Conservation (phyloP, 2,113 vertebrate species). For the Benthochromis sp. region DNA sequence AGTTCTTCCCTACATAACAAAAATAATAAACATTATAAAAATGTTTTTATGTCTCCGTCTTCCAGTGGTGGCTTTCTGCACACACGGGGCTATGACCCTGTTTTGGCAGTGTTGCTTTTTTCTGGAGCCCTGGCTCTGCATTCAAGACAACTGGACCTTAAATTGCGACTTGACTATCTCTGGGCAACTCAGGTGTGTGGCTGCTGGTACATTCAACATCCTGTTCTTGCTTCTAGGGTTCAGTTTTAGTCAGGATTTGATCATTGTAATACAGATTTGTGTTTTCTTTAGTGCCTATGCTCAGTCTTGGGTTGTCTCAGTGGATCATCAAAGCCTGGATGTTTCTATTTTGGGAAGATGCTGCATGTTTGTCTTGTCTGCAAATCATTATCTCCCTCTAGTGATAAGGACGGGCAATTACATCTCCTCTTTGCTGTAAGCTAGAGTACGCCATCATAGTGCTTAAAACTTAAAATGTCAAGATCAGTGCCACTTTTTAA, state of each 20-base stretch:
- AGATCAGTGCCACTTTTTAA: not conserved
- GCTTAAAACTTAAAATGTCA: not conserved
- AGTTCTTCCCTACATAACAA: not conserved
- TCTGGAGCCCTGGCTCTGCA: conserved; percentile 87
- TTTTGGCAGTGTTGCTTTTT: conserved; percentile 87
- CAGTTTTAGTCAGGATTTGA: not conserved
- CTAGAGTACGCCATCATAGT: not conserved
- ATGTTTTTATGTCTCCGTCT: not conserved
- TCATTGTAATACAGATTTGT: not conserved
- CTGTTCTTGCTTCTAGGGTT: not conserved
- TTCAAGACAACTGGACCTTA: conserved; percentile 92
- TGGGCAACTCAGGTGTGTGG: conserved; percentile 85
- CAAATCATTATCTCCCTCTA: conserved; percentile 58
- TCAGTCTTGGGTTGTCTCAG: not conserved
- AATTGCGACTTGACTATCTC: conserved; percentile 92
- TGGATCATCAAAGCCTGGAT: not conserved
- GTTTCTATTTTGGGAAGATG: conserved; percentile 36
- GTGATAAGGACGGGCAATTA: conserved; percentile 42
- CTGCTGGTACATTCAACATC: not conserved
- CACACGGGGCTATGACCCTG: conserved; percentile 82
- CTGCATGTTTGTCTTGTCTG: conserved; percentile 2
- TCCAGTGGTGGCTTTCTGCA: conserved; percentile 79
- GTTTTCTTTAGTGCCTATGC: not conserved
- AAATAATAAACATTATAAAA: not conserved
- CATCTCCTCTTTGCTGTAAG: not conserved